A percentile compares a stretch with the other conserved stretches of the same genome.
Evolutionary conservation across 2,113 vertebrate genomes (phyloP).

Genomic region (Struthidea cinerea): DNA sequence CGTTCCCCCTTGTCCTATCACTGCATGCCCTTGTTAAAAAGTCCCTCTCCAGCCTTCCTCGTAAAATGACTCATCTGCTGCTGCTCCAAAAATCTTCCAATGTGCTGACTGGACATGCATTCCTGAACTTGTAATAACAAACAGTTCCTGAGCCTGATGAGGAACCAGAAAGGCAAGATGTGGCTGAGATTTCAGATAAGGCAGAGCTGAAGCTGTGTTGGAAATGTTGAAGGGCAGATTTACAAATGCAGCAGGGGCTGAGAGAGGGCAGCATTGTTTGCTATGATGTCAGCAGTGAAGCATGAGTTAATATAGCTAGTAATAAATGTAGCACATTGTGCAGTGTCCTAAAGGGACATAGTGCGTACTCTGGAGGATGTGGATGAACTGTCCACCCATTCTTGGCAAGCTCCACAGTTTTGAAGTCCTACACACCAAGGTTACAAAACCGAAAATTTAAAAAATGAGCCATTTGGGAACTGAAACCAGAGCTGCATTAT

Average conservation of each 20-base stretch:
- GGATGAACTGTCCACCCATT: constrained; percentile 6
- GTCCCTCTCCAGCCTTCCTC: background rate
- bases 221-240: background rate
- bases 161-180: background rate
- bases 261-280: background rate
- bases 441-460: background rate
- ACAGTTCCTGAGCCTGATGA: background rate
- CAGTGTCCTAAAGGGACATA: background rate
- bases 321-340: background rate
- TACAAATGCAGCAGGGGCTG: background rate
- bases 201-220: background rate
- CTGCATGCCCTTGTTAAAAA: background rate
- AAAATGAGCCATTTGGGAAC: constrained; percentile 25
- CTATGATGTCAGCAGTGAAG: background rate
- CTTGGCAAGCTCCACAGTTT: background rate
- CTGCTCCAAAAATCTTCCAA: background rate
- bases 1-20: background rate
- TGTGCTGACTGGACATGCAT: background rate
- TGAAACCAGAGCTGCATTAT: background rate
- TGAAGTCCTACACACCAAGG: background rate
- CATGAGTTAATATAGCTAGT: background rate
- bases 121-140: background rate
- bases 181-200: background rate
- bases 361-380: background rate
- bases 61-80: background rate